Evolutionary conservation across 92 coral and sea anemone species (phyloP), one percentile per base, ranked within the genome.

Genomic region (Nematostella vectensis): DNA sequence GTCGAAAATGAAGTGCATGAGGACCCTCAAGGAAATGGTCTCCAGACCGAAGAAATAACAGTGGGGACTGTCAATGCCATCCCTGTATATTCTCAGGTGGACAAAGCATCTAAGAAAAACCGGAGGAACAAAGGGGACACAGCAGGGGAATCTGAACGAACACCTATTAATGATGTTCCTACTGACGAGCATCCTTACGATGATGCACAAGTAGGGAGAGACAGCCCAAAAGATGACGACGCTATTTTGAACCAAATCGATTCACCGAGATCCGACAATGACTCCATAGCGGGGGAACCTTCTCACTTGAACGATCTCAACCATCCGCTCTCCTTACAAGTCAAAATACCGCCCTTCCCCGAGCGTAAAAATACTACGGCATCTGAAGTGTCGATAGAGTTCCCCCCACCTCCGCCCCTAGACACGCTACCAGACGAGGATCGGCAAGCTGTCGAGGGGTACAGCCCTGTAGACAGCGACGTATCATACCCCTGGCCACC

Each of bases 21-120:
- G 8, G 53, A 4, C 53, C 53, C 53, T 6, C 9, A n/a, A 4
- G 9, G 17, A 21, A 21, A 27, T 22, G 57, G 28, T 9, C 33
- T 24, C 11, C 10, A 3, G 30, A 3, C 6, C 57, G 53, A 47
- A 4, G 8, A 8, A 36, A 36, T 8, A 8, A 8, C 42, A 8
- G 8, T 15, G 42, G 23, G 23, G 4, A 45, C 58, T 29, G 31
- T 25, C 2, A 11, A 29, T n/a, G 29, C 31, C 25, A 39, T 67
- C 11, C 71, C 75, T 26, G 69, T 63, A 4, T 72, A 76, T 63
- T 66, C 94, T 0, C 52, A 67, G 33, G 88, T 70, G 11, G 82
- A 85, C 31, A 56, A 58, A 42, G 69, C 74, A 38, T 61, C 38
- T 28, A 77, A 71, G 28, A 47, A 33, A 57, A 21, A 19, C 21